Evolutionary conservation across 1,140 invertebrate genomes (phyloP), one percentile per base, ranked within the genome.

Genomic region (Aphaenogaster ashmeadi): DNA sequence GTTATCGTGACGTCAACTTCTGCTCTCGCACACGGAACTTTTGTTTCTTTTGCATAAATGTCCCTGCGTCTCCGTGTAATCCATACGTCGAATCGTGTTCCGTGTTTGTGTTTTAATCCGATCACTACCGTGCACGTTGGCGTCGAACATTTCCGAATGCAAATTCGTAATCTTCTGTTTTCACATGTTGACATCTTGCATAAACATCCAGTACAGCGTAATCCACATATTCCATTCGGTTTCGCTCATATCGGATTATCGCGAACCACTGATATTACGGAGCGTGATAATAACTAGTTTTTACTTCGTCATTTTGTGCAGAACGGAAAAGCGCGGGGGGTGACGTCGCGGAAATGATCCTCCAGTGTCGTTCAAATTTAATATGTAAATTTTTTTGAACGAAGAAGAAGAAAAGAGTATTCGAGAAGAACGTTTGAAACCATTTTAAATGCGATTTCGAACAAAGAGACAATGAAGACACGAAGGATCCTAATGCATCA

Each of bases 121-220:
- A 56, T 56, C 81, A 41, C 50, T 44, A 41, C 58, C 58, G 41
- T 21, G 67, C 54, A 38, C 64, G 1, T 33, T 3, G 44, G 7
- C 41, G 54, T 47, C 69, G 80, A 47, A 56, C 54, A 74, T 74
- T 58, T 83, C 54, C 47, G 38, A 58, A 83, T 83, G 69, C 54
- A 84, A 84, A 84, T 75, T 84, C 41, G 80, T 84, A 75, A 75
- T 84, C 67, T 84, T 84, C 69, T 50, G 54, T 58, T 75, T 74
- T 84, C 78, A 41, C 47, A 69, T 47, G 78, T 69, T 72, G 50
- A 58, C 50, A 83, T 83, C 66, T 72, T 56, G 80, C 56, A 27
- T 74, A 54, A 84, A 74, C 38, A 56, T 50, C 54, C n/a, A 13
- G 66, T 33, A n/a, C 36, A 11, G 54, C n/a, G 56, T 74, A 75